Percentiles rank a stretch among this genome's conserved stretches.
These are phyloP conservation scores for Nyctalus aviator DNA, from an alignment of 2,797 vertebrate species.

Conservation along the genomic window DNA sequence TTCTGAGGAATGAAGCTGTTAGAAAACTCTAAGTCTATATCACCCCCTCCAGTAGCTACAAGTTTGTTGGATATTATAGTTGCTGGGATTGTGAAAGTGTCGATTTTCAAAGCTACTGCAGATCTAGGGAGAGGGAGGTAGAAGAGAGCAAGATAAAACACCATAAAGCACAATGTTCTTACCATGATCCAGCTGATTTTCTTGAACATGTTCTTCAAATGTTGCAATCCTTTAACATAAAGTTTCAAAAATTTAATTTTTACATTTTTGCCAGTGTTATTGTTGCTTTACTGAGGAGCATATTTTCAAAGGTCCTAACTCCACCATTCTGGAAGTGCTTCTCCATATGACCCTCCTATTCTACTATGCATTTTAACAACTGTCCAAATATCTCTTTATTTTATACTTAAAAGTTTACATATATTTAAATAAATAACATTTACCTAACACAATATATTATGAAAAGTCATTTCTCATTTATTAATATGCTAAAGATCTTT, in stretches of 20 bases:
- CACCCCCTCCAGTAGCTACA: not conserved
- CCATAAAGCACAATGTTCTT: not conserved
- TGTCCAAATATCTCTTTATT: not conserved
- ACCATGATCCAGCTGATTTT: not conserved
- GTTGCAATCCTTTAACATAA: not conserved
- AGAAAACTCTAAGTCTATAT: not conserved
- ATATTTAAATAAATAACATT: slow-evolving; percentile 54
- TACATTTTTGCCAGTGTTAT: not conserved
- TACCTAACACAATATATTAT: slow-evolving; percentile 5
- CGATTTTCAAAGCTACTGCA: not conserved
- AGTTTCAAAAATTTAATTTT: slow-evolving; percentile 34
- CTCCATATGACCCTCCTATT: not conserved
- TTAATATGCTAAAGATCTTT: slow-evolving; percentile 12
- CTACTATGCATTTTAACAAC: not conserved
- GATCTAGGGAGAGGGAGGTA: not conserved
- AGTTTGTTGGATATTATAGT: not conserved
- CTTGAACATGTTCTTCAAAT: not conserved
- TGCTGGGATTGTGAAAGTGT: not conserved
- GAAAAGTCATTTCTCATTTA: not conserved
- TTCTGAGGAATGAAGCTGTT: not conserved
- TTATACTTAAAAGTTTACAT: slow-evolving; percentile 4
- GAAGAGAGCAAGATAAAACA: not conserved
- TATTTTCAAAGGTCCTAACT: not conserved
- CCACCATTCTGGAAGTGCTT: not conserved
- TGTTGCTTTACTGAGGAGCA: not conserved